Evolutionary conservation across 2,888 invertebrate genomes (phyloP).

Genomic region (Sisyra nigra): DNA sequence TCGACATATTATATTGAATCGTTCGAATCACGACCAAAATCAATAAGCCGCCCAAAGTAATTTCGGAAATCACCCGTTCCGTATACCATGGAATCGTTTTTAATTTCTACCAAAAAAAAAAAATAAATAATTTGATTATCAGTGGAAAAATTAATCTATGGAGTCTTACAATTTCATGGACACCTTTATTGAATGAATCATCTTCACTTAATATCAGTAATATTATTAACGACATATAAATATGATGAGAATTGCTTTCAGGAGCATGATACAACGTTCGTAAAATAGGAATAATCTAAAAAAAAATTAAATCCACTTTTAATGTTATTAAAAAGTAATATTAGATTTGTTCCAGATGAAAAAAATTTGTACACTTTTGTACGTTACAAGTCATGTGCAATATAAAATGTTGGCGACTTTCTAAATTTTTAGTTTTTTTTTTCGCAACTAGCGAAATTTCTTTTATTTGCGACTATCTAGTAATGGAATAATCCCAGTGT

Average conservation of each 20-base stretch:
- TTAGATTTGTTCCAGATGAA: too few species aligned
- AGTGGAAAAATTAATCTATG: background rate
- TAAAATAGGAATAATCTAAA: slow-evolving; percentile 76
- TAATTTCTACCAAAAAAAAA: slow-evolving; percentile 54
- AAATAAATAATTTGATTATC: background rate
- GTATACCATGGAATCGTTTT: slow-evolving; percentile 89
- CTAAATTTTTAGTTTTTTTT: too few species aligned
- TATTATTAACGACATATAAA: slow-evolving; percentile 97
- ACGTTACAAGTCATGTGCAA: too few species aligned
- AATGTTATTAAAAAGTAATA: too few species aligned
- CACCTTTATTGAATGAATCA: slow-evolving; percentile 80
- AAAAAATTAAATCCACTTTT: slow-evolving; percentile 7
- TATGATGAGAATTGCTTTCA: slow-evolving; percentile 87
- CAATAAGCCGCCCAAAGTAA: slow-evolving; percentile 85
- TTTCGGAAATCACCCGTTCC: slow-evolving; percentile 77
- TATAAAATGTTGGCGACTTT: too few species aligned
- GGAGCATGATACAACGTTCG: slow-evolving; percentile 86
- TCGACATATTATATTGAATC: slow-evolving; percentile 92
- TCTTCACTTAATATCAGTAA: slow-evolving; percentile 93
- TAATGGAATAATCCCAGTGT: too few species aligned
- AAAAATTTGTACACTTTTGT: too few species aligned
- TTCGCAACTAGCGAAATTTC: too few species aligned
- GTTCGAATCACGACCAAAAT: slow-evolving; percentile 92
- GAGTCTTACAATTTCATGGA: slow-evolving; percentile 80
- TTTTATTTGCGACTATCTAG: too few species aligned